Base-by-base conservation (phyloP, 2,888 invertebrate species). In the Lypha dubia region DNA sequence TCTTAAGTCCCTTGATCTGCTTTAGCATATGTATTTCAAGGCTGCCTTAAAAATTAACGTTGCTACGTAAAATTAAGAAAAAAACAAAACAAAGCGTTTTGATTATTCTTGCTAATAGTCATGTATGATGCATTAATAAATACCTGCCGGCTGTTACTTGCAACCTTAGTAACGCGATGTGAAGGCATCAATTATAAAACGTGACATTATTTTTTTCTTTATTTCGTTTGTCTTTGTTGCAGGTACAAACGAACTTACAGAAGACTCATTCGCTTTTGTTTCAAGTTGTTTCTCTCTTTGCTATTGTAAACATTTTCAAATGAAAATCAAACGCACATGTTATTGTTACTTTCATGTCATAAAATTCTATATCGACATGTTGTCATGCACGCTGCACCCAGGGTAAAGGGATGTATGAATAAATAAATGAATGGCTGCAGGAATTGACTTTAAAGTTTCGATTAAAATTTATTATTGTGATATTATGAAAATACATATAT, bases 301-400 rank as follows among this genome's bases (percentile, higher is more conserved):
- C 73, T 67, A 75, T 46, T 73, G 60, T 62, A 46, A 24, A 15
- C 44, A 68, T 41, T 75, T 75, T 46, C 75, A 81, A 81, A 84
- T 71, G 51, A 81, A 84, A 70, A 70, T 84, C 84, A 84, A 84
- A 84, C 81, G 84, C 84, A 84, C 77, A 84, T 84, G 84, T 73
- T 77, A 77, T 58, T 77, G 76, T 77, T 84, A 74, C 75, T 75
- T 81, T 56, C 56, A 44, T 71, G 71, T 79, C 56, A 79, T 71
- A 71, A 71, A 63, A 56, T 35, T 41, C 53, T 56, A 56, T 71
- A 56, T 35, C 51, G 68, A 62, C 77, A 77, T 70, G 68, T 60
- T 56, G 49, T 20, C 68, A 56, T 38, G 15, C 68, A 32, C 13
- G n/a, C 32, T 17, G n/a, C 32, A 4, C 28, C 67, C 28, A 60